Percentiles rank a stretch among this genome's conserved stretches.
Evolutionary conservation across 2,797 vertebrate genomes (phyloP).

Genomic region (Botia almorhae): DNA sequence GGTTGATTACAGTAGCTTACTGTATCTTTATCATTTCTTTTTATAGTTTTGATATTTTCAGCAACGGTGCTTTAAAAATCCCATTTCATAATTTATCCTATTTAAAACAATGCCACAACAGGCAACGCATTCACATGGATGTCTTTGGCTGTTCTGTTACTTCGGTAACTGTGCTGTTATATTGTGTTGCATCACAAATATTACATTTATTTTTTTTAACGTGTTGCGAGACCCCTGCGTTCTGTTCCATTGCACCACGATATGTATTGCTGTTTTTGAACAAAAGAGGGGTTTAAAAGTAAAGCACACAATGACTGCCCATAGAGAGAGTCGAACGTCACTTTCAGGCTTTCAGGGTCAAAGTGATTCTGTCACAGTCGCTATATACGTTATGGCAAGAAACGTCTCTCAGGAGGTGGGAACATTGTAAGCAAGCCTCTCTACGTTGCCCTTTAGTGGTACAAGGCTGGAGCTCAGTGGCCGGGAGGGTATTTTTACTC

Average conservation of each 20-base stretch:
- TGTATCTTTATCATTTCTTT: background rate
- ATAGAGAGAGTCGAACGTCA: background rate
- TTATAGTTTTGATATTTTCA: background rate
- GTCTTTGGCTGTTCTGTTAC: too few species aligned
- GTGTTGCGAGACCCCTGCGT: too few species aligned
- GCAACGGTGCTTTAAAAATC: background rate
- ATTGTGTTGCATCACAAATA: background rate
- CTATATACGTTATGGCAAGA: background rate
- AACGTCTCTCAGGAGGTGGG: conserved; percentile 3
- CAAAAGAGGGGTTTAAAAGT: background rate
- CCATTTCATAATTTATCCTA: too few species aligned
- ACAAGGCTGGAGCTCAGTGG: conserved; percentile 40
- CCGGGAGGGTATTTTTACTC: conserved; percentile 41
- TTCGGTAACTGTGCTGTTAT: too few species aligned
- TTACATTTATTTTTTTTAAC: background rate
- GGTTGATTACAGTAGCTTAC: background rate
- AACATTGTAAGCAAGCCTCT: conserved; percentile 15
- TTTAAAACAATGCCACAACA: too few species aligned
- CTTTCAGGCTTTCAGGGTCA: conserved; percentile 36
- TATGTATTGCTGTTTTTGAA: background rate
- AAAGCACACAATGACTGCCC: background rate
- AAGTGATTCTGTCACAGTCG: conserved; percentile 13
- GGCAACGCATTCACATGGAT: too few species aligned
- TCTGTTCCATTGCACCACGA: background rate
- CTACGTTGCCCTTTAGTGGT: conserved; percentile 36